phyloP scores from a whole-genome alignment of 2,888 invertebrate species.

The Macrosiphum euphorbiae region DNA sequence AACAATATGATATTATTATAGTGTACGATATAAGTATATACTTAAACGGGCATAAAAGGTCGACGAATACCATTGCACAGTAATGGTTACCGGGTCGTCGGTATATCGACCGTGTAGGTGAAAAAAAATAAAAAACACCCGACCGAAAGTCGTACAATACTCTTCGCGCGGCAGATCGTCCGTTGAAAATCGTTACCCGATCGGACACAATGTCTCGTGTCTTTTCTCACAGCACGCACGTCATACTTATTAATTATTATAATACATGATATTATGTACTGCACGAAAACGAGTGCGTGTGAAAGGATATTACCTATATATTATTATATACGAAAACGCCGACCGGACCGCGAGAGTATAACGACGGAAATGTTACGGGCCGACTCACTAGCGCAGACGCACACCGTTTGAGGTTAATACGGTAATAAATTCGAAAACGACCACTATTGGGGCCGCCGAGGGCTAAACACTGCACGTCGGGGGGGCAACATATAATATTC shows the following conservation, averaged over 20 bases:
- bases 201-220: not conserved
- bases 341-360: not conserved
- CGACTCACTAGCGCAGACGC: no score
- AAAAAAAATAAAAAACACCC: not conserved
- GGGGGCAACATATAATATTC: not conserved
- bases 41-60: not conserved
- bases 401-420: not conserved
- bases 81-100: not conserved
- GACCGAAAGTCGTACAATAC: not conserved
- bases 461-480: not conserved
- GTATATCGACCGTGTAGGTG: not conserved
- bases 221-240: not conserved
- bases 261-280: not conserved
- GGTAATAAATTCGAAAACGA: slow-evolving; percentile 22
- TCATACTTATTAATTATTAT: not conserved
- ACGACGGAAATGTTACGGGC: slow-evolving; percentile 13
- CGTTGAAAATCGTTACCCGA: not conserved
- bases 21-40: no score
- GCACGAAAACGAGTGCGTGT: not conserved
- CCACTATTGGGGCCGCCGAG: not conserved
- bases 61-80: not conserved
- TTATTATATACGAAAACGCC: not conserved
- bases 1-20: not conserved
- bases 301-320: not conserved
- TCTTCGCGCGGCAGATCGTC: not conserved